Percentiles rank a stretch among this genome's conserved stretches.
phyloP scores from a whole-genome alignment of 2,888 invertebrate species.

The Drosophila histrio region DNA sequence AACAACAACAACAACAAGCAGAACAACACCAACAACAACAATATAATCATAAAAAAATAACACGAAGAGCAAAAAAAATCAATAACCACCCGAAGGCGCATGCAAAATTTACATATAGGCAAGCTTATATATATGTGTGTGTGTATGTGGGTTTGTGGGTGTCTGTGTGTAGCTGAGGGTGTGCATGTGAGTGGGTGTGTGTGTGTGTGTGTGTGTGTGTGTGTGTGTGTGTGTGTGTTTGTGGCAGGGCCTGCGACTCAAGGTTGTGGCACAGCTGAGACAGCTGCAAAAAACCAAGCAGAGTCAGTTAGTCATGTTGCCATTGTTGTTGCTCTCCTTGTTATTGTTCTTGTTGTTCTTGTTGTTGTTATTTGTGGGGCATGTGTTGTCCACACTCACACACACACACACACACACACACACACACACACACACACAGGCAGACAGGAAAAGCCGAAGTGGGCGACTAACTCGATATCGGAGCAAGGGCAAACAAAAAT shows the following conservation, averaged over 20 bases:
- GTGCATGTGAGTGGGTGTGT: conserved; percentile 18
- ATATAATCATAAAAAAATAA: conserved; percentile 6
- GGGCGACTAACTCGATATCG: conserved; percentile 32
- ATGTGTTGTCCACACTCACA: conserved; percentile 23
- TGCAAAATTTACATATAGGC: conserved; percentile 26
- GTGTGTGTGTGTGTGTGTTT: conserved; percentile 18
- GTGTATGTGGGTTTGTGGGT: conserved; percentile 6
- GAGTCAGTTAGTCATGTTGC: conserved; percentile 38
- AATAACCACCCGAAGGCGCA: conserved; percentile 69
- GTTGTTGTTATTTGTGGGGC: conserved; percentile 31
- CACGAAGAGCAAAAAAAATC: conserved; percentile 61
- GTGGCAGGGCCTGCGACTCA: conserved; percentile 34
- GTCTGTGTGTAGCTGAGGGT: conserved; percentile 3
- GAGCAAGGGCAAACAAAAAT: conserved; percentile 64
- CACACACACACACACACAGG: neutral
- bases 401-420: conserved; percentile 6
- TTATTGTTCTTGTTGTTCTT: conserved; percentile 3
- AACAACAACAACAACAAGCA: conserved; percentile 21
- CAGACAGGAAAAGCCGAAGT: neutral
- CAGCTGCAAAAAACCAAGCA: conserved; percentile 27
- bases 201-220: conserved; percentile 28
- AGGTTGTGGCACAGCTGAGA: conserved; percentile 61
- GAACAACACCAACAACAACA: conserved; percentile 5
- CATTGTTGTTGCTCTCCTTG: conserved; percentile 9
- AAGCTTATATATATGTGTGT: conserved; percentile 2